Evolutionary conservation across 2,113 vertebrate species (phyloP), one percentile per base, ranked within the genome.

Genomic region (Anarrhichthys ocellatus): DNA sequence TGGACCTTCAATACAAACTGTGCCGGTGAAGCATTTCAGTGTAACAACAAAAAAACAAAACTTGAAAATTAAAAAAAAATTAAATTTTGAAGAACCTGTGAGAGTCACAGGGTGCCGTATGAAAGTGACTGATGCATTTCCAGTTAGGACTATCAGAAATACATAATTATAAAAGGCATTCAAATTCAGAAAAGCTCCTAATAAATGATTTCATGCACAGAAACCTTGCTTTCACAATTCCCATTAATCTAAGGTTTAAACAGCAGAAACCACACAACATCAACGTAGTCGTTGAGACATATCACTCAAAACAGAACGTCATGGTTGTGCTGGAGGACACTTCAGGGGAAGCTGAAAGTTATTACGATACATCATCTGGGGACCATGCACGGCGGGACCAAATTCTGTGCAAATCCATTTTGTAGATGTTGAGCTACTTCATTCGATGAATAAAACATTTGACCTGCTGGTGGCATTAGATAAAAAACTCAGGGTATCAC

Each of bases 161-260:
- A 59, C 18, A 14, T 9, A 42, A 13, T 5, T 4, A 29, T 13
- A 52, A 34, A 8, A 64, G 13, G 1, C 58, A 48, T 64, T 80
- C n/a, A 65, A 58, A 65, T 20, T 52, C 18, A 14, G 40, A 63
- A 65, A 48, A 66, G 34, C 29, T 72, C 61, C 42, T 67, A 15
- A 67, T 66, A 70, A 76, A 59, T 34, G 52, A 81, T 78, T 74
- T 64, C 11, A 68, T 38, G 54, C 44, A 68, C 17, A 58, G 10
- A 54, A 18, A 56, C 42, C 36, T n/a, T 68, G 2, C 76, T 70
- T 58, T 70, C 36, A 54, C 54, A 54, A 54, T 61, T 42, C 54
- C 40, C 48, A 11, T 34, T 56, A 54, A 63, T 34, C 14, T 27
- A 9, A 24, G 14, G 40, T 20, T 9, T 46, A 54, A 54, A 34